Conservation (phyloP, 2,888 invertebrate genomes). For the Tetranychus truncatus region DNA sequence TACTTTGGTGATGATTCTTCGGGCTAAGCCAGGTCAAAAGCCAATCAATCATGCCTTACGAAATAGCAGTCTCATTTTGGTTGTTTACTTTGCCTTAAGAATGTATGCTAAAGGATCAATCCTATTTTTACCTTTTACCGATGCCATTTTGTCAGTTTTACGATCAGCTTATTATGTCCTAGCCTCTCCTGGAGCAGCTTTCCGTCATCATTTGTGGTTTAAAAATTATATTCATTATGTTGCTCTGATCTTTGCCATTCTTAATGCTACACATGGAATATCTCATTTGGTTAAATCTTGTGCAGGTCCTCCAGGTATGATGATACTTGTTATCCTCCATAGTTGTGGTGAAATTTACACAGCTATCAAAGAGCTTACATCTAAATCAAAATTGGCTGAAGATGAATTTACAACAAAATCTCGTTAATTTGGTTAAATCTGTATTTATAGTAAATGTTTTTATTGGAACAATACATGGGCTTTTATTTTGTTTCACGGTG, state of each 20-base stretch:
- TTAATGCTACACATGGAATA: neutral
- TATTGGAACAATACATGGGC: too few species aligned
- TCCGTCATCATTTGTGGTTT: constrained; percentile 2
- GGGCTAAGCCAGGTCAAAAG: neutral
- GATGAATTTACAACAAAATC: too few species aligned
- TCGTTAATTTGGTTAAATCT: too few species aligned
- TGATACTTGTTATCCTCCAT: neutral
- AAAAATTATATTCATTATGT: constrained; percentile 5
- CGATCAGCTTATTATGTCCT: constrained; percentile 8
- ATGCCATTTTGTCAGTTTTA: neutral
- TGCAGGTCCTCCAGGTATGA: constrained; percentile 3
- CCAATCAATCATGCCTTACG: neutral
- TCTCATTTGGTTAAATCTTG: neutral
- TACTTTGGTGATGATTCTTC: neutral
- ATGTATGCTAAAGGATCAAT: constrained; percentile 1
- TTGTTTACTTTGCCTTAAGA: neutral
- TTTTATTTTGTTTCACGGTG: too few species aligned
- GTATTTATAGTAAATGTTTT: too few species aligned
- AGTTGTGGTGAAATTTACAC: neutral
- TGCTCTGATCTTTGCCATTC: neutral
- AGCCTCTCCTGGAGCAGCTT: constrained; percentile 3
- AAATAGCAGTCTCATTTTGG: neutral
- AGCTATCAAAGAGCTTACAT: neutral
- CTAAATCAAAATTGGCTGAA: neutral
- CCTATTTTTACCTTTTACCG: constrained; percentile 7